Conservation (phyloP, 2,888 invertebrate species). For the Choreutis nemorana region DNA sequence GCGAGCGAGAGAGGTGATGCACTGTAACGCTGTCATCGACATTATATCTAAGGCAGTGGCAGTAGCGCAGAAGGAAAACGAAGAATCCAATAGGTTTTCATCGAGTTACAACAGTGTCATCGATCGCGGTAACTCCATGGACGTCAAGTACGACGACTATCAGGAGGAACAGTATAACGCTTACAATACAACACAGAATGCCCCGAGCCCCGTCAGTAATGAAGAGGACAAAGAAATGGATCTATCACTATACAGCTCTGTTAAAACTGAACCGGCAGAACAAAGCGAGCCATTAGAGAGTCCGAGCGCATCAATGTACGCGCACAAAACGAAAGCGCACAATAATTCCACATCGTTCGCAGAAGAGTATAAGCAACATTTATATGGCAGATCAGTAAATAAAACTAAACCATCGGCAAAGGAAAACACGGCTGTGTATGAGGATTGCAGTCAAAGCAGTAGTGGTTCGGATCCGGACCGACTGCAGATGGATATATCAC, state of each 20-base stretch:
- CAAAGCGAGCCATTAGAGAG: constrained; percentile 23
- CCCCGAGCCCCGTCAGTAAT: constrained; percentile 37
- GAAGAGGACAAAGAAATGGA: constrained; percentile 60
- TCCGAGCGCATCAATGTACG: constrained; percentile 28
- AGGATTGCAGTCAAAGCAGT: constrained; percentile 71
- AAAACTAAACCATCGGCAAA: constrained; percentile 37
- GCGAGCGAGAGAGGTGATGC: constrained; percentile 59
- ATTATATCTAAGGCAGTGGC: constrained; percentile 61
- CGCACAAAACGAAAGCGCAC: constrained; percentile 26
- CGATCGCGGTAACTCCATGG: constrained; percentile 25
- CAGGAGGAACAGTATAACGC: constrained; percentile 38
- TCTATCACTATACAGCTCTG: constrained; percentile 46
- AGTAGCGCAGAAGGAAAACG: constrained; percentile 57
- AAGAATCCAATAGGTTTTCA: constrained; percentile 44
- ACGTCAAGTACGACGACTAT: constrained; percentile 39
- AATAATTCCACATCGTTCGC: constrained; percentile 31
- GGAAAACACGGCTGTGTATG: constrained; percentile 59
- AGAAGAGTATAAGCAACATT: constrained; percentile 47
- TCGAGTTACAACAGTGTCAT: constrained; percentile 39
- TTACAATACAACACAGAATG: constrained; percentile 32
- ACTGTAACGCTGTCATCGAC: constrained; percentile 61
- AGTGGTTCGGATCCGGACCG: constrained; percentile 79
- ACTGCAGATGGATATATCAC: constrained; percentile 74
- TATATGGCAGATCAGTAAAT: constrained; percentile 28
- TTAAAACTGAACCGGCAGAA: constrained; percentile 44